phyloP scores from a whole-genome alignment of 2,888 invertebrate species.

The Drosophila lutescens region DNA sequence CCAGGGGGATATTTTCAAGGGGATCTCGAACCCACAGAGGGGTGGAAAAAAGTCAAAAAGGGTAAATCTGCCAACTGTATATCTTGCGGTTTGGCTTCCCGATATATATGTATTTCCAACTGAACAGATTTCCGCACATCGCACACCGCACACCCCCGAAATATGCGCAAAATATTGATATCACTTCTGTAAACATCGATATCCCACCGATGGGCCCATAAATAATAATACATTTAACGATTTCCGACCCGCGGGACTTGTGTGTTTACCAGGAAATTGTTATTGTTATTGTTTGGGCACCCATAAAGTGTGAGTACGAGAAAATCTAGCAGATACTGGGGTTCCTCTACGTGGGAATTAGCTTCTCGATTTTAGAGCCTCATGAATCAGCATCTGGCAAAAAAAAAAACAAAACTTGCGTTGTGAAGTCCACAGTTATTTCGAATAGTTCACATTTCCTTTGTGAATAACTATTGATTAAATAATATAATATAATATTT shows the following conservation, averaged over 20 bases:
- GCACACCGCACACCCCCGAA: constrained; percentile 28
- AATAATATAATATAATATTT: no score
- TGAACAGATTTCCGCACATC: constrained; percentile 6
- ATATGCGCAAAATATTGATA: constrained; percentile 50
- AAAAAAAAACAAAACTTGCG: background rate
- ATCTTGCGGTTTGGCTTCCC: constrained; percentile 6
- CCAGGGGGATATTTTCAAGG: background rate
- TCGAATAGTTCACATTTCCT: background rate
- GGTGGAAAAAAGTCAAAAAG: constrained; percentile 52
- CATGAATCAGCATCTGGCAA: constrained; percentile 2
- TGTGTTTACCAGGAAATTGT: constrained; percentile 48
- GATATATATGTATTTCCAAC: background rate
- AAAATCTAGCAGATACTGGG: constrained; percentile 1
- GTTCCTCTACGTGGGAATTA: constrained; percentile 1
- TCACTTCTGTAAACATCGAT: constrained; percentile 54
- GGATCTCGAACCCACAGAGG: background rate
- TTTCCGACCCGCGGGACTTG: constrained; percentile 20
- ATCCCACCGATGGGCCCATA: constrained; percentile 45
- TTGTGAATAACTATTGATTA: no score
- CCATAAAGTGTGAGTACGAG: constrained; percentile 18
- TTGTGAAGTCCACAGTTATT: background rate
- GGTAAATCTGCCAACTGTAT: constrained; percentile 4
- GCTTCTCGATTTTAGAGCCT: background rate
- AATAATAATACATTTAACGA: constrained; percentile 52
- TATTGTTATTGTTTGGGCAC: constrained; percentile 31